Conservation (phyloP, 30 jellyfish, hydroid and myxozoan genomes). For the Turritopsis dohrnii region DNA sequence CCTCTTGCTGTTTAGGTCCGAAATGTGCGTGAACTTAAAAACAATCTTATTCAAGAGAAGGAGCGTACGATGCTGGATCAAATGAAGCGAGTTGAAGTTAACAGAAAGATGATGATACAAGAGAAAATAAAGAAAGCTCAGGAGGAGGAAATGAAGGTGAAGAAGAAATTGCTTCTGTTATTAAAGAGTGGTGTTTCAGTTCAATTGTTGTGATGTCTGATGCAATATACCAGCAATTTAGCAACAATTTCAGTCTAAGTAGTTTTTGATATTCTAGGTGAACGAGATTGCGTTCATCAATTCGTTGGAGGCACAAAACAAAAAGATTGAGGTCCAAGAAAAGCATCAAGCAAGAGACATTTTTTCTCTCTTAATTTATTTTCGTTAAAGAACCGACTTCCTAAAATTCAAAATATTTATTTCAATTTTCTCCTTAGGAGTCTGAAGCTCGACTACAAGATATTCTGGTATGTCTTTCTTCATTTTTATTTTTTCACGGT, state of each 20-base stretch:
- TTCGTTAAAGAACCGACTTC: background rate
- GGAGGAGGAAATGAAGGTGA: conserved; percentile 94
- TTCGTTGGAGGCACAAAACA: conserved; percentile 90
- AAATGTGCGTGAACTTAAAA: conserved; percentile 63
- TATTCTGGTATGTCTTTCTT: conserved; percentile 40
- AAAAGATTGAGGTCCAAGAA: conserved; percentile 86
- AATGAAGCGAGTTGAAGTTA: conserved; percentile 76
- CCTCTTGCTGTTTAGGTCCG: conserved; percentile 52
- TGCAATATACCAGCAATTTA: too few species aligned
- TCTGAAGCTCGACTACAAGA: conserved; percentile 89
- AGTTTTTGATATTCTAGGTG: conserved; percentile 38
- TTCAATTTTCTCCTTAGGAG: conserved; percentile 35
- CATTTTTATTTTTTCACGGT: too few species aligned
- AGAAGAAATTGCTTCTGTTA: too few species aligned
- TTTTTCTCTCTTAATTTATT: background rate
- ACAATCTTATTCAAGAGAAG: conserved; percentile 46
- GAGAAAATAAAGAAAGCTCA: conserved; percentile 92
- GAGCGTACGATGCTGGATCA: conserved; percentile 53
- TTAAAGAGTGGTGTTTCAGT: too few species aligned
- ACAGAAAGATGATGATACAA: conserved; percentile 63
- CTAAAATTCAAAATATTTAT: background rate
- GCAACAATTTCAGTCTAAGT: background rate
- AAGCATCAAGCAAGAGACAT: conserved; percentile 57
- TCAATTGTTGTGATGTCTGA: too few species aligned
- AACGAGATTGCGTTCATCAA: conserved; percentile 91